Percentiles rank a stretch among this genome's conserved stretches.
Evolutionary conservation across 2,797 vertebrate genomes (phyloP).

Genomic region (Sardinella longiceps): DNA sequence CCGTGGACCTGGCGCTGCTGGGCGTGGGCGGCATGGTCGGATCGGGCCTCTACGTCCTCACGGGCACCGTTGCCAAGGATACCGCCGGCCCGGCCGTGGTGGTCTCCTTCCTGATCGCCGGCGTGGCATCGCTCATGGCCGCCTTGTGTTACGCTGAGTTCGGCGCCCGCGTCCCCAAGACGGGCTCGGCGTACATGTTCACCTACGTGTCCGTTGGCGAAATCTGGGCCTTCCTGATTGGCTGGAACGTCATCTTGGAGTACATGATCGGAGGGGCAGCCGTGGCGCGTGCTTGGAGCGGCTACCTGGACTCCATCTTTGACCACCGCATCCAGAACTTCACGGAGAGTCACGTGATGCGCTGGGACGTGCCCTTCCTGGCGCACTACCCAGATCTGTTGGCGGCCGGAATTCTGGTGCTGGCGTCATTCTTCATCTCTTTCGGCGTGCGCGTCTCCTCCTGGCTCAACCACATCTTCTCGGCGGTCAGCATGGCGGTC

Average conservation of each 20-base stretch:
- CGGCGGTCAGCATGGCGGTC: constrained; percentile 82
- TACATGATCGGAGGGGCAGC: constrained; percentile 94
- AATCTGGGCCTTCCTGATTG: constrained; percentile 97
- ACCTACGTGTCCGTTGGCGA: constrained; percentile 95
- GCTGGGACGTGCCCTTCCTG: constrained; percentile 88
- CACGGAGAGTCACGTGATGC: constrained; percentile 85
- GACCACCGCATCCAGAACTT: constrained; percentile 91
- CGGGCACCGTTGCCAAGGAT: constrained; percentile 92
- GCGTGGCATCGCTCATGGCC: constrained; percentile 88
- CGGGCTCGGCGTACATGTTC: constrained; percentile 97
- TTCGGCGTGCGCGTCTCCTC: constrained; percentile 94
- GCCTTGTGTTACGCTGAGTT: constrained; percentile 97
- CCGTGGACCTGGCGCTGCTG: constrained; percentile 88
- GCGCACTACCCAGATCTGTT: constrained; percentile 91
- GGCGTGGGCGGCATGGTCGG: constrained; percentile 96
- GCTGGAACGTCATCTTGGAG: constrained; percentile 95
- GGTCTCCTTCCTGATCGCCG: constrained; percentile 87
- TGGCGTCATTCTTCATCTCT: constrained; percentile 89
- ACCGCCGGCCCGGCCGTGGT: constrained; percentile 87
- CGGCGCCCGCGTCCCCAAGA: constrained; percentile 92
- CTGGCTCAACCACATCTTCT: constrained; percentile 94
- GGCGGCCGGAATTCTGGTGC: constrained; percentile 83
- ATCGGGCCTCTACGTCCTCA: constrained; percentile 93
- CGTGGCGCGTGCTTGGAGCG: constrained; percentile 93
- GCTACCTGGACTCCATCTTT: constrained; percentile 94